phyloP scores from a whole-genome alignment of 2,888 invertebrate species.

The Loripinus fragilis region DNA sequence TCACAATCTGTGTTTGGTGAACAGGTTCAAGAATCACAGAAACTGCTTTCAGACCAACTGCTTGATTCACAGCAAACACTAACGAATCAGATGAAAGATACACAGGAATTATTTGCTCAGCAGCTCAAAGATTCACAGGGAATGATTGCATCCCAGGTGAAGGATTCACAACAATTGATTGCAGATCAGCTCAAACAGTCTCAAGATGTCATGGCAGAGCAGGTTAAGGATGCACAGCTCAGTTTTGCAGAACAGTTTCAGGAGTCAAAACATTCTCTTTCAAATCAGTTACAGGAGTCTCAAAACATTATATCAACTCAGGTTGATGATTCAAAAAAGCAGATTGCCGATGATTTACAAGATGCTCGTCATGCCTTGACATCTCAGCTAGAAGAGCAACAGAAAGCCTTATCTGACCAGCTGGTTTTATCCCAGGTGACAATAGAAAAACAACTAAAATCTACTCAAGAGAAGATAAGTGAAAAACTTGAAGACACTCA shows the following conservation, averaged over 20 bases:
- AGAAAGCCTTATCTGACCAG: slow-evolving; percentile 46
- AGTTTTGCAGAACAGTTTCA: slow-evolving; percentile 42
- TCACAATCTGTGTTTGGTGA: slow-evolving; percentile 55
- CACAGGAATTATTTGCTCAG: slow-evolving; percentile 45
- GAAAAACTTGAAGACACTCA: slow-evolving; percentile 54
- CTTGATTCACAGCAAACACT: slow-evolving; percentile 53
- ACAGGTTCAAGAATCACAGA: slow-evolving; percentile 58
- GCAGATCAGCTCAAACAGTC: slow-evolving; percentile 56
- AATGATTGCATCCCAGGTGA: slow-evolving; percentile 51
- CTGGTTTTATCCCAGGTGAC: slow-evolving; percentile 38
- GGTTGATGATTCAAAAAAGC: slow-evolving; percentile 31
- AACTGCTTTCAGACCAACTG: slow-evolving; percentile 51
- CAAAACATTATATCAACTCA: slow-evolving; percentile 39
- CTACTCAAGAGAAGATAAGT: slow-evolving; percentile 49
- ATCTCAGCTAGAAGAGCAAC: slow-evolving; percentile 50
- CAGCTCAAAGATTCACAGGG: slow-evolving; percentile 56
- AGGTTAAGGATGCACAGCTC: slow-evolving; percentile 42
- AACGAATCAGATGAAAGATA: slow-evolving; percentile 54
- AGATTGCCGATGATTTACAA: slow-evolving; percentile 46
- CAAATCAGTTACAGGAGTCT: slow-evolving; percentile 48
- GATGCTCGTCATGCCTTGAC: slow-evolving; percentile 40
- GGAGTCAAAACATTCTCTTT: slow-evolving; percentile 42
- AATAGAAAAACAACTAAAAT: slow-evolving; percentile 50
- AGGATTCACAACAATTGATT: slow-evolving; percentile 55
- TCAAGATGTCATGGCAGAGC: slow-evolving; percentile 54